Percentiles rank a stretch among this genome's conserved stretches.
Evolutionary conservation across 2,113 vertebrate genomes (phyloP).

Genomic region (Orientallactaga bullata): DNA sequence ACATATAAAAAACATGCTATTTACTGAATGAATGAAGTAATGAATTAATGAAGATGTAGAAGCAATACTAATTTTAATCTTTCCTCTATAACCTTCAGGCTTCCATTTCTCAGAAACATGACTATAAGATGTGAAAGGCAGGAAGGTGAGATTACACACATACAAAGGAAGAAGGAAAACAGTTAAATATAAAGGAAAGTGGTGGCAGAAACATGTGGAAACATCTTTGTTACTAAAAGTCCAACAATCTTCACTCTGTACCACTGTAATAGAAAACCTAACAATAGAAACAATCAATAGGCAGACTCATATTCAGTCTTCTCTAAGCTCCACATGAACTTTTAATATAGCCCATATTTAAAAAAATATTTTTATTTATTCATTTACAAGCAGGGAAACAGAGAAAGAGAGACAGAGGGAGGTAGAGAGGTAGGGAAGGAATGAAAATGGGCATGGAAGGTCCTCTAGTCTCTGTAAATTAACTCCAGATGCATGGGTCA

Average conservation of each 20-base stretch:
- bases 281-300: background rate
- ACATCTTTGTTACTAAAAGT: background rate
- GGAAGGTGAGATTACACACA: conserved; percentile 2
- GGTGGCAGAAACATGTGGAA: background rate
- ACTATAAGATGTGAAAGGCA: background rate
- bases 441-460: too few species aligned
- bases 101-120: conserved; percentile 8
- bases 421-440: too few species aligned
- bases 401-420: too few species aligned
- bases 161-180: background rate
- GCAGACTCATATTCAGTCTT: background rate
- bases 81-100: background rate
- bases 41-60: background rate
- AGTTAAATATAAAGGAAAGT: background rate
- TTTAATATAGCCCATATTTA: background rate
- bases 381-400: too few species aligned
- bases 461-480: too few species aligned
- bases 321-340: background rate
- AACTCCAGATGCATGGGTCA: too few species aligned
- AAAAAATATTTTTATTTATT: too few species aligned
- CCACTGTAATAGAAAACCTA: background rate
- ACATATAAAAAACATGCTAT: background rate
- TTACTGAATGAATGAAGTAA: background rate
- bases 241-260: background rate
- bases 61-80: background rate